A percentile compares a stretch with the other conserved stretches of the same genome.
Conservation (phyloP, 2,113 vertebrate species). For the human (Homo sapiens) region GRCh38 chr12:14809001-14809500, state of each 20-base stretch:
- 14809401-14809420: slow-evolving; percentile 10
- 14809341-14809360: background rate
- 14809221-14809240: background rate
- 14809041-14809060: slow-evolving; percentile 28
- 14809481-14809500: background rate
- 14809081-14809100: slow-evolving; percentile 21
- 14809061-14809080: background rate
- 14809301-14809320: background rate
- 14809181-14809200: background rate
- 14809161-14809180: background rate
- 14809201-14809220: background rate
- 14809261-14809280: background rate
- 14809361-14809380: background rate
- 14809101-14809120: background rate
- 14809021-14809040: slow-evolving; percentile 41
- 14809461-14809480: slow-evolving; percentile 14
- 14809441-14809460: background rate
- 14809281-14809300: background rate
- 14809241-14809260: background rate
- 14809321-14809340: slow-evolving; percentile 1
- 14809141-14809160: background rate
- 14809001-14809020: background rate
- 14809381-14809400: background rate
- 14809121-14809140: background rate
- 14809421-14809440: background rate